A percentile compares a stretch with the other conserved stretches of the same genome.
These are phyloP conservation scores for Rhagophthalmus giganteus DNA, from an alignment of 2,888 invertebrate genomes.

Conservation along the genomic window DNA sequence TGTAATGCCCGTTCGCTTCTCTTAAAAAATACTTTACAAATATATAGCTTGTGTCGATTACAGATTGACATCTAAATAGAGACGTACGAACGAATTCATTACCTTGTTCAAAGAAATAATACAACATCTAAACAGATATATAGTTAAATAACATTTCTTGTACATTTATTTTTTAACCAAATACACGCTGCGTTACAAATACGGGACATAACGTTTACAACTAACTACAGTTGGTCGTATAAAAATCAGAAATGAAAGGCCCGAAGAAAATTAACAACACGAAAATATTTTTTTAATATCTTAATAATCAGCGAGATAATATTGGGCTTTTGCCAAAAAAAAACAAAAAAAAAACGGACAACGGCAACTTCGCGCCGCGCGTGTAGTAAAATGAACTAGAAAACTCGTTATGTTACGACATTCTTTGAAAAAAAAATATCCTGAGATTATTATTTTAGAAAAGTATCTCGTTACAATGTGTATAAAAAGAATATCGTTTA, in stretches of 20 bases:
- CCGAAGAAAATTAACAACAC: neutral
- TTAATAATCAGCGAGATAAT: neutral
- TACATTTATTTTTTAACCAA: conserved; percentile 18
- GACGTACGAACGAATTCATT: conserved; percentile 36
- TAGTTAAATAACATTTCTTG: conserved; percentile 26
- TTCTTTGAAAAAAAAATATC: conserved; percentile 8
- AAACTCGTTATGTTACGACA: conserved; percentile 10
- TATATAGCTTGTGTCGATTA: conserved; percentile 35
- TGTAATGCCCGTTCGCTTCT: conserved; percentile 17
- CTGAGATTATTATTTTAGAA: conserved; percentile 15
- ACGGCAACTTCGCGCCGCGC: conserved; percentile 1
- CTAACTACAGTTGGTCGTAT: neutral
- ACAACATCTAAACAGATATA: conserved; percentile 27
- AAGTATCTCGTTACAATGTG: conserved; percentile 21
- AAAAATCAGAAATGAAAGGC: conserved; percentile 2
- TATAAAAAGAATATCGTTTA: conserved; percentile 22
- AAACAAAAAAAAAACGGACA: neutral
- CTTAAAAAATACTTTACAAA: conserved; percentile 29
- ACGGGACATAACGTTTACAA: conserved; percentile 12
- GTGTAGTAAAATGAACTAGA: conserved; percentile 7
- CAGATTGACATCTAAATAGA: conserved; percentile 39
- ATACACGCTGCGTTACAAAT: conserved; percentile 19
- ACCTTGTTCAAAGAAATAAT: conserved; percentile 31
- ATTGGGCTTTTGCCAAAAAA: neutral
- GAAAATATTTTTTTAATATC: conserved; percentile 4